A percentile compares a stretch with the other conserved stretches of the same genome.
phyloP scores from a whole-genome alignment of 1,140 invertebrate genomes.

The Arion vulgaris region DNA sequence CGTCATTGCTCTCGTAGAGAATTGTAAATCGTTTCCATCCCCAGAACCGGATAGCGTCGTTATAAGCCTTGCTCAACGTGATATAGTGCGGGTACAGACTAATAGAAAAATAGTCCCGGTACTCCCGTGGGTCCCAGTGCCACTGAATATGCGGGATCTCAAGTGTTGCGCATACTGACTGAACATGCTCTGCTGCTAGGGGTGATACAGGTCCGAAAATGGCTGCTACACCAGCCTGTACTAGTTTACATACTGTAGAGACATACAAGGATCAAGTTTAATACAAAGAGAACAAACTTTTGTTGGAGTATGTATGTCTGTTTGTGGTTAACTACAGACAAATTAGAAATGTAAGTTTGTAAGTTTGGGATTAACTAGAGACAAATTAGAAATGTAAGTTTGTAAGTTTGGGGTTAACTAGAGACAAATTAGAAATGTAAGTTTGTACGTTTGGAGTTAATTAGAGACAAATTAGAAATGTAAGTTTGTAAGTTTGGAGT shows the following conservation, averaged over 20 bases:
- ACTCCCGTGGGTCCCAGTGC: slow-evolving; percentile 78
- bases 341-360: too few species aligned
- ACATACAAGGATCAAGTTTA: too few species aligned
- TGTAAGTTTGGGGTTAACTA: too few species aligned
- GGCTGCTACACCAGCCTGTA: slow-evolving; percentile 89
- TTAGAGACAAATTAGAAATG: too few species aligned
- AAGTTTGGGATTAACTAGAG: too few species aligned
- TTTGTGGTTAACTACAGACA: too few species aligned
- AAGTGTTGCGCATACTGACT: slow-evolving; percentile 96
- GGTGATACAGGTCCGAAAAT: slow-evolving; percentile 94
- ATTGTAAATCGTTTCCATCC: slow-evolving; percentile 95
- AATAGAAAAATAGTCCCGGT: slow-evolving; percentile 83
- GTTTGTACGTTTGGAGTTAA: too few species aligned
- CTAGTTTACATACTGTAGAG: slow-evolving; percentile 87
- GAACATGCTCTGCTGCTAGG: slow-evolving; percentile 91
- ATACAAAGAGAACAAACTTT: too few species aligned
- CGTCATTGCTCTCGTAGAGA: slow-evolving; percentile 95
- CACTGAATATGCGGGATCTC: slow-evolving; percentile 96
- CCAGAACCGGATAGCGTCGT: slow-evolving; percentile 89
- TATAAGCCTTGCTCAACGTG: slow-evolving; percentile 89
- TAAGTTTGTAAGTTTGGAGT: too few species aligned
- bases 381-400: too few species aligned
- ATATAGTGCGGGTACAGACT: slow-evolving; percentile 94
- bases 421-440: too few species aligned
- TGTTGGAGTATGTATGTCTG: too few species aligned